A percentile compares a stretch with the other conserved stretches of the same genome.
phyloP scores from a whole-genome alignment of 2,113 vertebrate species.

The Ploceus nigricollis region DNA sequence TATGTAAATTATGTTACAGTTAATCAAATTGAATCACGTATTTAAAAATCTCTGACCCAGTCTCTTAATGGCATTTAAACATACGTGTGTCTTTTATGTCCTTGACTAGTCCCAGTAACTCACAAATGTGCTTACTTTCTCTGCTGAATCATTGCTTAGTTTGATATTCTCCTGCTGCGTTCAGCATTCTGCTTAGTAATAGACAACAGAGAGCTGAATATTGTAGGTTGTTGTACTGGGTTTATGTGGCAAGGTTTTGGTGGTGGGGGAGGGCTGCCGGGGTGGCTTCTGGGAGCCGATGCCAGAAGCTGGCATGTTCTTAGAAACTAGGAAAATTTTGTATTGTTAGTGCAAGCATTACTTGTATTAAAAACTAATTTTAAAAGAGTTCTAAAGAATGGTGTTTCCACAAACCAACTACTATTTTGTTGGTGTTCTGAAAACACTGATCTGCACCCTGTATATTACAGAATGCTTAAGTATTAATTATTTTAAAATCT shows the following conservation, averaged over 20 bases:
- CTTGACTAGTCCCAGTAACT: not conserved
- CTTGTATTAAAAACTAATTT: not conserved
- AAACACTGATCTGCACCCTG: not conserved
- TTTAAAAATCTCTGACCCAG: not conserved
- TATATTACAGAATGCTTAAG: not conserved
- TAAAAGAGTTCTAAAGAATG: not conserved
- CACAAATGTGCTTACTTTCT: conserved; percentile 4
- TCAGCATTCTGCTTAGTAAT: conserved; percentile 43
- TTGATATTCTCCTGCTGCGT: not conserved
- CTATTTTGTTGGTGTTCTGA: not conserved
- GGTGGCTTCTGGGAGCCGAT: not conserved
- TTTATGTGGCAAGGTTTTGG: not conserved
- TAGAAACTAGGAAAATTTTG: not conserved
- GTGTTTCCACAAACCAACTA: not conserved
- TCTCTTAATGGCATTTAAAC: not conserved
- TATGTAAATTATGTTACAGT: not conserved
- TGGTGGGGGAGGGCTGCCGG: not conserved
- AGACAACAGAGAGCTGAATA: not conserved
- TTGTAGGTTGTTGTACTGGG: not conserved
- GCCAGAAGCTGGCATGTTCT: not conserved
- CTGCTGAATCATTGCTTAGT: conserved; percentile 45
- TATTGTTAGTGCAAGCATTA: not conserved
- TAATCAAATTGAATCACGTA: not conserved
- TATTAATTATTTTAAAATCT: not conserved
- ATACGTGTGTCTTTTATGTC: rapidly evolving